phyloP scores from a whole-genome alignment of 30 jellyfish, hydroid and myxozoan genomes.

The Turritopsis dohrnii region DNA sequence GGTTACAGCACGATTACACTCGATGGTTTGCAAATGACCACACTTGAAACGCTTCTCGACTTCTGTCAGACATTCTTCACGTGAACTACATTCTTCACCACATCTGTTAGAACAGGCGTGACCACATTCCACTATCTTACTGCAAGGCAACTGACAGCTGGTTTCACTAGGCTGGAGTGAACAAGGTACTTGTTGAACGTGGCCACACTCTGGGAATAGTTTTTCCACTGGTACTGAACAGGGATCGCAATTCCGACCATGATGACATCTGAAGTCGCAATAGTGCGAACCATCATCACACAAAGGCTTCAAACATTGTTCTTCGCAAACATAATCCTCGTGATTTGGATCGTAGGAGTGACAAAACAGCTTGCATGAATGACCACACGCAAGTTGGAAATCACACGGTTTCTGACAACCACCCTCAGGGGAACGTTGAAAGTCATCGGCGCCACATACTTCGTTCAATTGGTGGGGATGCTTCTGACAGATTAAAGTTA shows the following conservation, averaged over 20 bases:
- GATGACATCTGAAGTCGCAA: constrained; percentile 33
- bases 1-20: constrained; percentile 29
- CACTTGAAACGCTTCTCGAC: constrained; percentile 46
- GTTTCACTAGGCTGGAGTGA: constrained; percentile 27
- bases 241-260: constrained; percentile 58
- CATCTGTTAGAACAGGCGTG: constrained; percentile 25
- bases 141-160: constrained; percentile 21
- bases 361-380: constrained; percentile 50
- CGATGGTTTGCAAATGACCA: constrained; percentile 57
- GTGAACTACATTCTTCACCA: constrained; percentile 24
- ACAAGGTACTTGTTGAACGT: constrained; percentile 38
- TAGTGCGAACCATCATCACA: constrained; percentile 28
- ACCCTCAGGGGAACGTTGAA: constrained; percentile 73
- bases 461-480: constrained; percentile 46
- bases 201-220: constrained; percentile 41
- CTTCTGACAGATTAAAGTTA: constrained; percentile 47
- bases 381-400: constrained; percentile 51
- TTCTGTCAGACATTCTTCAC: background rate
- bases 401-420: constrained; percentile 65
- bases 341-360: constrained; percentile 65
- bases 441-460: constrained; percentile 34
- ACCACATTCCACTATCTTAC: constrained; percentile 17
- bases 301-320: constrained; percentile 30
- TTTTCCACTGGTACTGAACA: constrained; percentile 47
- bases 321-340: constrained; percentile 30